These are phyloP conservation scores for Brachynemurus nebulosus DNA, from an alignment of 2,888 invertebrate species.

Conservation along the genomic window DNA sequence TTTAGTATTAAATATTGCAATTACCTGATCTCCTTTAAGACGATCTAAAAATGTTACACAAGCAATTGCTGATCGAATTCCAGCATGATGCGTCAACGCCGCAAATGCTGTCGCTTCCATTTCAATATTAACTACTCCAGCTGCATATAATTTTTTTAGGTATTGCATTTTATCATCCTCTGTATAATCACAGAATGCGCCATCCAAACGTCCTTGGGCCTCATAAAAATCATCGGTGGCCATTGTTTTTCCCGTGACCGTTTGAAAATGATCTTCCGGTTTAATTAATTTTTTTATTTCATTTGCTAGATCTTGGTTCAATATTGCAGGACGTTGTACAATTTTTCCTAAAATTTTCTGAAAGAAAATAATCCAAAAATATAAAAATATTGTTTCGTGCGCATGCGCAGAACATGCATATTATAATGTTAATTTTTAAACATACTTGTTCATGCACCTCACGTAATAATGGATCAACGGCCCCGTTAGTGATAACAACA, in stretches of 20 bases:
- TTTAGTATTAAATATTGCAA: too few relatives aligned
- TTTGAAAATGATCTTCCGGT: slow-evolving; percentile 35
- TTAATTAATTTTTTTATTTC: slow-evolving; percentile 36
- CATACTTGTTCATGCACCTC: slow-evolving; percentile 41
- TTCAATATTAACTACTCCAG: slow-evolving; percentile 61
- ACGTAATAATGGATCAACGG: slow-evolving; percentile 43
- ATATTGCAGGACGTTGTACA: slow-evolving; percentile 35
- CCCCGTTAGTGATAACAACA: slow-evolving; percentile 49
- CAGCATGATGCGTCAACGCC: slow-evolving; percentile 48
- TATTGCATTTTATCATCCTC: slow-evolving; percentile 49
- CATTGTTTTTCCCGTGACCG: slow-evolving; percentile 54
- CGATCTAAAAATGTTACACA: slow-evolving; percentile 61
- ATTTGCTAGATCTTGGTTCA: slow-evolving; percentile 40
- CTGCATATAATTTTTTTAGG: slow-evolving; percentile 33
- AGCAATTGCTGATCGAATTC: slow-evolving; percentile 49
- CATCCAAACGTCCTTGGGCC: slow-evolving; percentile 64
- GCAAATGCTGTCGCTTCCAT: slow-evolving; percentile 68
- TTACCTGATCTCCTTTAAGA: slow-evolving; percentile 53
- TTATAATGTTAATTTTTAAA: too few relatives aligned
- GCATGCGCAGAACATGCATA: too few relatives aligned
- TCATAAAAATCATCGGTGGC: slow-evolving; percentile 71
- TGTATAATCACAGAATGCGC: slow-evolving; percentile 56
- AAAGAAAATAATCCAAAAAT: slow-evolving; percentile 8
- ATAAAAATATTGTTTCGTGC: background rate
- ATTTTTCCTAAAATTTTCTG: slow-evolving; percentile 40